Conservation (phyloP, 92 coral and sea anemone genomes). For the Siderastrea siderea region DNA sequence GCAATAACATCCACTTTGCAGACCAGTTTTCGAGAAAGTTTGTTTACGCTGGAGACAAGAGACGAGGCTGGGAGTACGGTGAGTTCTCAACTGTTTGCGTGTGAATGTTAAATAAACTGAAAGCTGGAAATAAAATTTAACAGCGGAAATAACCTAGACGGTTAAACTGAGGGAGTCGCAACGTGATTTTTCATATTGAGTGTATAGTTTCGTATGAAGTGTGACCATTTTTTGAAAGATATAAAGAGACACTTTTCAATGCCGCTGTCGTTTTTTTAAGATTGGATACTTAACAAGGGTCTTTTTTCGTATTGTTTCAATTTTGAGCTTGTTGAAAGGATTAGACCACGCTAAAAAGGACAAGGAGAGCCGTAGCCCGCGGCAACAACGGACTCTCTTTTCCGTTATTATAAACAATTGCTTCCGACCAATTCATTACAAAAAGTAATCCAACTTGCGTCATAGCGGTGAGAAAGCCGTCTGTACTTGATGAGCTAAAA, state of each 20-base stretch:
- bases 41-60: slow-evolving; percentile 91
- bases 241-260: too few relatives aligned
- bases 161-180: too few relatives aligned
- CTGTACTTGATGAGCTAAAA: slow-evolving; percentile 17
- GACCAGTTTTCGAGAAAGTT: slow-evolving; percentile 92
- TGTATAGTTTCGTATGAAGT: too few relatives aligned
- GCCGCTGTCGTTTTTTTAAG: background rate
- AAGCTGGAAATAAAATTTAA: background rate
- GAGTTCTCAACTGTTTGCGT: slow-evolving; percentile 26
- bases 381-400: slow-evolving; percentile 21
- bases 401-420: slow-evolving; percentile 14
- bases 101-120: background rate
- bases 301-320: background rate
- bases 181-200: too few relatives aligned
- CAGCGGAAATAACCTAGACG: background rate
- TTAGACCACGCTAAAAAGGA: background rate
- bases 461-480: slow-evolving; percentile 22
- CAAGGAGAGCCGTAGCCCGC: slow-evolving; percentile 14
- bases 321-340: background rate
- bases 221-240: too few relatives aligned
- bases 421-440: slow-evolving; percentile 23
- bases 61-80: slow-evolving; percentile 96
- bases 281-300: too few relatives aligned
- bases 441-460: background rate
- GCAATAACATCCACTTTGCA: slow-evolving; percentile 96